phyloP scores from a whole-genome alignment of 92 coral and sea anemone species.

The Palythoa grandis region DNA sequence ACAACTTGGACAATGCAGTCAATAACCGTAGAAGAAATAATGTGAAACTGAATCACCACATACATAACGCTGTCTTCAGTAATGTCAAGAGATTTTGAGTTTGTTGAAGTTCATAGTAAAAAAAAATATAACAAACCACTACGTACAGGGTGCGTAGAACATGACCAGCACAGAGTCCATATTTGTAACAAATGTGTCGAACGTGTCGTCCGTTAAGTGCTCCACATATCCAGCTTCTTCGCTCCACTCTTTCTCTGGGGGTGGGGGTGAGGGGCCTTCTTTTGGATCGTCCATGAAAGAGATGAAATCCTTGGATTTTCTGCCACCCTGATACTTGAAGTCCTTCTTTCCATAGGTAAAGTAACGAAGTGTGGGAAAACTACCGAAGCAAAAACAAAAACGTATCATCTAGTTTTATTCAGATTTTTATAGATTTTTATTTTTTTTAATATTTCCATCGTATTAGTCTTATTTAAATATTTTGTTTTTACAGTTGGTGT shows the following conservation, averaged over 20 bases:
- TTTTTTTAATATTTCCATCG: too few relatives aligned
- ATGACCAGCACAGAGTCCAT: slow-evolving; percentile 94
- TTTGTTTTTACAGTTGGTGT: too few relatives aligned
- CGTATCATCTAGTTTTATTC: too few relatives aligned
- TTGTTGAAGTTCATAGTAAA: too few relatives aligned
- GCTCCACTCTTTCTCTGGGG: slow-evolving; percentile 95
- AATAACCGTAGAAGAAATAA: too few relatives aligned
- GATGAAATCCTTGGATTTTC: slow-evolving; percentile 90
- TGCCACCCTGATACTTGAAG: slow-evolving; percentile 88
- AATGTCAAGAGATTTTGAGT: too few relatives aligned
- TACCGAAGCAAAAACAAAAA: slow-evolving; percentile 38
- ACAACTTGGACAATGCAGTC: too few relatives aligned
- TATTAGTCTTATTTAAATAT: too few relatives aligned
- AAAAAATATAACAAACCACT: background rate
- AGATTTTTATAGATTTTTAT: too few relatives aligned
- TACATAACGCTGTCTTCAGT: too few relatives aligned
- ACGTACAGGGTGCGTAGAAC: slow-evolving; percentile 99
- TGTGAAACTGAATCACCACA: too few relatives aligned
- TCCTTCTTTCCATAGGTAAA: slow-evolving; percentile 97
- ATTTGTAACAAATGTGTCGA: slow-evolving; percentile 69
- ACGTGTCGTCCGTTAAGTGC: slow-evolving; percentile 83
- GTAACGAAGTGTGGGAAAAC: slow-evolving; percentile 92
- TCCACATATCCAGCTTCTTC: slow-evolving; percentile 85
- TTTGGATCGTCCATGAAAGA: slow-evolving; percentile 90
- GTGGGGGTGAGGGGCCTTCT: slow-evolving; percentile 93